Percentiles rank a stretch among this genome's conserved stretches.
These are phyloP conservation scores for Heterodera filipjevi DNA, from an alignment of 2,888 invertebrate genomes.

Conservation along the genomic window DNA sequence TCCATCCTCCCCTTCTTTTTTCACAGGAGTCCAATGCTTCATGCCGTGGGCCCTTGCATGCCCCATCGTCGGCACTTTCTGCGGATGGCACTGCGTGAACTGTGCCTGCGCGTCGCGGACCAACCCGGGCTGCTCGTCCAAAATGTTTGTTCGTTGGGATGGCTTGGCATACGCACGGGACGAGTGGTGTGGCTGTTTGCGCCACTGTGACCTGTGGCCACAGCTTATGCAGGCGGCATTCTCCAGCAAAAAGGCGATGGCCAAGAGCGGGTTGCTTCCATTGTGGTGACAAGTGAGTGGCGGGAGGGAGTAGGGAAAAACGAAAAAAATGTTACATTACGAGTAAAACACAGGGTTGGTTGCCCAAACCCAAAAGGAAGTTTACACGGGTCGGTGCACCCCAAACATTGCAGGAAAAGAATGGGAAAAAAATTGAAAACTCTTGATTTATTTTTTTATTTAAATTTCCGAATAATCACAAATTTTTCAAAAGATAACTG, in stretches of 20 bases:
- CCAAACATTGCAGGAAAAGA: no score
- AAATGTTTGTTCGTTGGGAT: conserved; percentile 90
- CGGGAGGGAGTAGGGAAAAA: no score
- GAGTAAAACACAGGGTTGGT: no score
- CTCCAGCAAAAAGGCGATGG: conserved; percentile 38
- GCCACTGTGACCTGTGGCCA: conserved; percentile 90
- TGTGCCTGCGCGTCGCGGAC: conserved; percentile 91
- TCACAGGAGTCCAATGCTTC: not conserved
- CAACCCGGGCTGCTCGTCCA: conserved; percentile 90
- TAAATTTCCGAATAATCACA: no score
- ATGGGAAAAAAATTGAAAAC: no score
- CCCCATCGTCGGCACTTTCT: conserved; percentile 92
- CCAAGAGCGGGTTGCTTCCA: conserved; percentile 33
- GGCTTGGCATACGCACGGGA: conserved; percentile 90
- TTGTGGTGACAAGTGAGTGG: conserved; percentile 48
- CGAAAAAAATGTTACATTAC: no score
- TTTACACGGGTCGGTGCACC: no score
- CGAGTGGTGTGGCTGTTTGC: conserved; percentile 90
- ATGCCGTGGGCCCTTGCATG: conserved; percentile 77
- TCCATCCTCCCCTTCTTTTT: not conserved
- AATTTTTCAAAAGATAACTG: no score
- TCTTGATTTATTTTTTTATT: no score
- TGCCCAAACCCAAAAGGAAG: no score
- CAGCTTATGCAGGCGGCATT: conserved; percentile 23
- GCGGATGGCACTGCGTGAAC: conserved; percentile 89